Percentiles rank a stretch among this genome's conserved stretches.
Evolutionary conservation across 2,888 invertebrate species (phyloP).

Genomic region (Gastrophysa polygoni): DNA sequence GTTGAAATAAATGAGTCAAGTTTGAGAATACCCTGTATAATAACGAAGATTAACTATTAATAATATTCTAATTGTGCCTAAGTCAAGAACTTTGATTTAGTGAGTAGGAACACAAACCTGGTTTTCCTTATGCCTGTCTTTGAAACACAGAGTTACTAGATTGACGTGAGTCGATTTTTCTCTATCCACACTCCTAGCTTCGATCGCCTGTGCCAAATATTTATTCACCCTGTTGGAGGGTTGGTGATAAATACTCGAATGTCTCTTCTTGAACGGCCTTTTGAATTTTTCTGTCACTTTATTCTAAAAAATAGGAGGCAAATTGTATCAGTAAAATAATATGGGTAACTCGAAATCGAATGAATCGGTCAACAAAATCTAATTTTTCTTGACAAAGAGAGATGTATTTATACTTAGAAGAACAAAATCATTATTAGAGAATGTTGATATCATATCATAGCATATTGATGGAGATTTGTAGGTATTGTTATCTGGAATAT

Average conservation of each 20-base stretch:
- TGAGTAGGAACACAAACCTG: slow-evolving; percentile 62
- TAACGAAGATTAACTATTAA: too few relatives aligned
- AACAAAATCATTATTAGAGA: too few relatives aligned
- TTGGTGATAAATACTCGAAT: slow-evolving; percentile 85
- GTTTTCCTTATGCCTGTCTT: slow-evolving; percentile 82
- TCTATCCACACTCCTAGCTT: slow-evolving; percentile 86
- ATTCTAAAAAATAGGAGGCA: slow-evolving; percentile 64
- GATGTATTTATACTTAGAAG: too few relatives aligned
- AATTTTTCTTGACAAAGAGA: not conserved
- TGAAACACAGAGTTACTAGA: slow-evolving; percentile 83
- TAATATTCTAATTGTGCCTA: too few relatives aligned
- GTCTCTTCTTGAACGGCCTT: slow-evolving; percentile 86
- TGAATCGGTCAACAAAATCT: not conserved
- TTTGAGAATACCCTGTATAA: too few relatives aligned
- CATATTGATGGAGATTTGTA: too few relatives aligned
- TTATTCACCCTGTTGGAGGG: slow-evolving; percentile 92
- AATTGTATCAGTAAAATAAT: not conserved
- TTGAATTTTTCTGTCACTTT: slow-evolving; percentile 88
- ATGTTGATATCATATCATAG: too few relatives aligned
- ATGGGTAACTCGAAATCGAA: not conserved
- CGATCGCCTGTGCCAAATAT: slow-evolving; percentile 88
- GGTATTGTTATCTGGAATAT: too few relatives aligned
- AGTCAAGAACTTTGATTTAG: not conserved
- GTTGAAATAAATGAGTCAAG: too few relatives aligned
- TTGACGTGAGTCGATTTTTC: slow-evolving; percentile 91